A percentile compares a stretch with the other conserved stretches of the same genome.
phyloP scores from a whole-genome alignment of 2,113 vertebrate species.

The Sinocyclocheilus anophthalmus region DNA sequence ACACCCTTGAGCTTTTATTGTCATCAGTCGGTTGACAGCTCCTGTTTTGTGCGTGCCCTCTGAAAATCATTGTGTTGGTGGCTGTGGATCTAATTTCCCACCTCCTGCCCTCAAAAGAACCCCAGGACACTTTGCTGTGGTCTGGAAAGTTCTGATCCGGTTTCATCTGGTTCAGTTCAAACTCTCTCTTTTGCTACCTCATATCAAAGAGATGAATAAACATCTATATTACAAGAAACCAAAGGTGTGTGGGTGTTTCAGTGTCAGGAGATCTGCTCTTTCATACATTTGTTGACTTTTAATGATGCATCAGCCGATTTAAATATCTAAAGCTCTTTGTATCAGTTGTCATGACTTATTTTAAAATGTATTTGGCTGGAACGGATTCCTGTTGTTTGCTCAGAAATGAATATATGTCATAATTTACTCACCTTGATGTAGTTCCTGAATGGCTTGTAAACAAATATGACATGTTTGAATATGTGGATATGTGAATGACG shows the following conservation, averaged over 20 bases:
- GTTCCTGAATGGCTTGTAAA: not conserved
- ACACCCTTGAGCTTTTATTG: conserved; percentile 18
- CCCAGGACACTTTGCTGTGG: conserved; percentile 3
- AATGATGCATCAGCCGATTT: conserved; percentile 1
- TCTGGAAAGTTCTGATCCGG: conserved; percentile 8
- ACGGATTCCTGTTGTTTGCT: not conserved
- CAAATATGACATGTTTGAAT: not conserved
- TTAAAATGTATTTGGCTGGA: not conserved
- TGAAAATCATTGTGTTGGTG: not conserved
- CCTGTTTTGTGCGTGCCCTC: not conserved
- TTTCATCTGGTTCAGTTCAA: conserved; percentile 31
- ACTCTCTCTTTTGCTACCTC: conserved; percentile 13
- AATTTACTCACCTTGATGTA: not conserved
- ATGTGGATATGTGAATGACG: no score
- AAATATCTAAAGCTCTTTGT: conserved; percentile 22
- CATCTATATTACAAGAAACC: conserved; percentile 28
- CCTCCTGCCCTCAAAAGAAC: conserved; percentile 18
- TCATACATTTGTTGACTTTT: not conserved
- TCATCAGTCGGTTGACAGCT: conserved; percentile 17
- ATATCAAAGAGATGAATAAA: conserved; percentile 24
- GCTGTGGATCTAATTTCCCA: conserved; percentile 14
- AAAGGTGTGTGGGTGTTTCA: conserved; percentile 9
- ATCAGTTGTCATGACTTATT: conserved; percentile 19
- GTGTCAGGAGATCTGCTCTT: conserved; percentile 16
- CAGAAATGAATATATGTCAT: not conserved